Percentiles rank a stretch among this genome's conserved stretches.
Evolutionary conservation across 2,888 invertebrate species (phyloP).

Genomic region (Papilio gigon): DNA sequence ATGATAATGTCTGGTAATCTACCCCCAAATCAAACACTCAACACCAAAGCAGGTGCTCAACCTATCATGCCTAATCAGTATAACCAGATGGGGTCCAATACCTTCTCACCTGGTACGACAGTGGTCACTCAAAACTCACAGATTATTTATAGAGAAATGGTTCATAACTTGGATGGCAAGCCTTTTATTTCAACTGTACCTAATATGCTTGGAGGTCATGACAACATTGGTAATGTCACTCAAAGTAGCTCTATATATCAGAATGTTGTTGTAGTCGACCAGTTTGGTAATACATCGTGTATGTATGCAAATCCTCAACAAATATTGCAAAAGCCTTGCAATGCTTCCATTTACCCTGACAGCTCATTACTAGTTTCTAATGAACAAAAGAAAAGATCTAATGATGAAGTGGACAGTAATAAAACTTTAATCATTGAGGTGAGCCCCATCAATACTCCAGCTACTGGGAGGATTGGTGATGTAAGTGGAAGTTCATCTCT

Average conservation of each 20-base stretch:
- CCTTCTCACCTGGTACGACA: constrained; percentile 70
- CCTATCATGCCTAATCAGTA: constrained; percentile 63
- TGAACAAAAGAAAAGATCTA: constrained; percentile 56
- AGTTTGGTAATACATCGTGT: constrained; percentile 74
- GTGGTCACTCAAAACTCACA: constrained; percentile 78
- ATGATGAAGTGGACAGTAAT: constrained; percentile 56
- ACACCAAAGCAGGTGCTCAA: constrained; percentile 59
- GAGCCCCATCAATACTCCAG: constrained; percentile 61
- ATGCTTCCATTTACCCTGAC: constrained; percentile 59
- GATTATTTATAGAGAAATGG: constrained; percentile 78
- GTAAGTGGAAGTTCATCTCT: constrained; percentile 46
- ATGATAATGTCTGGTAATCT: constrained; percentile 70
- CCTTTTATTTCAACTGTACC: constrained; percentile 72
- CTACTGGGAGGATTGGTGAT: constrained; percentile 46
- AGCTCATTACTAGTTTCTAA: constrained; percentile 51
- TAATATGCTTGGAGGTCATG: constrained; percentile 62
- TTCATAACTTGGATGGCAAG: constrained; percentile 74
- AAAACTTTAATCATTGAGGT: constrained; percentile 77
- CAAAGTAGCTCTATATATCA: constrained; percentile 74
- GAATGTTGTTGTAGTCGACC: constrained; percentile 78
- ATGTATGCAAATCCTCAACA: constrained; percentile 70
- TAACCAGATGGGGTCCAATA: constrained; percentile 61
- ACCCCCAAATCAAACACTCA: constrained; percentile 60
- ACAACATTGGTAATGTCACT: constrained; percentile 68
- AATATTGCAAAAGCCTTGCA: constrained; percentile 62